Base-by-base conservation (phyloP, 1,140 invertebrate species). In the Lepidurus apus region DNA sequence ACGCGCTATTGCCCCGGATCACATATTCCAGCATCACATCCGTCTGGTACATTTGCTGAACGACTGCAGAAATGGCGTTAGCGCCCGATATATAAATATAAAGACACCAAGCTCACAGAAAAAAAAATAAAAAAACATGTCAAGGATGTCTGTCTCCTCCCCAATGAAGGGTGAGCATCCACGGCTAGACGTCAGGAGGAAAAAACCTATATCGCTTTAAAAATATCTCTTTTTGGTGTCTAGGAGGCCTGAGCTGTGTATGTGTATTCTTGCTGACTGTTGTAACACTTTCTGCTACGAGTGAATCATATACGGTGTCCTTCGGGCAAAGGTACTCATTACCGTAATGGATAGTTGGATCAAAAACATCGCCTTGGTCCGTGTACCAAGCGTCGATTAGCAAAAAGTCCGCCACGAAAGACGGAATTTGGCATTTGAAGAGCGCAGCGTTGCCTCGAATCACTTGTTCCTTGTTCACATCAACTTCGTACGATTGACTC, bases 371-470 rank as follows among this genome's bases (percentile, higher is more conserved):
- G 75, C 90, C 89, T 81, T 91, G 87, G 85, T 93, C 91, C 78
- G 92, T 93, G 80, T 93, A 91, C 96, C 96, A 98, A 8, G 93
- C 92, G 42, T 94, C 88, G 80, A 97, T 93, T 81, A 89, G 90
- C 42, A 98, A 93, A 86, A 96, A 97, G 86, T 97, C 94, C 73
- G 93, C 92, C 74, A 97, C 93, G 85, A 95, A 97, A 73, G 93
- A 94, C 24, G 95, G 95, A 81, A 97, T 93, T 82, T 92, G 91
- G 87, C 95, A 98, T 86, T 95, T 95, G 82, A 98, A 87, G 79
- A 97, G 91, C 76, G 93, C 95, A 74, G 94, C 92, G 86, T 96
- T 96, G 78, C 94, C 94, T 80, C 92, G 88, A 82, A 96, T 96
- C 24, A 92, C 94, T 86, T 95, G 96, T 82, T 95, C 94, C 86